Percentiles rank a stretch among this genome's conserved stretches.
Conservation (phyloP, 2,797 vertebrate species). For the Spea hammondii region DNA sequence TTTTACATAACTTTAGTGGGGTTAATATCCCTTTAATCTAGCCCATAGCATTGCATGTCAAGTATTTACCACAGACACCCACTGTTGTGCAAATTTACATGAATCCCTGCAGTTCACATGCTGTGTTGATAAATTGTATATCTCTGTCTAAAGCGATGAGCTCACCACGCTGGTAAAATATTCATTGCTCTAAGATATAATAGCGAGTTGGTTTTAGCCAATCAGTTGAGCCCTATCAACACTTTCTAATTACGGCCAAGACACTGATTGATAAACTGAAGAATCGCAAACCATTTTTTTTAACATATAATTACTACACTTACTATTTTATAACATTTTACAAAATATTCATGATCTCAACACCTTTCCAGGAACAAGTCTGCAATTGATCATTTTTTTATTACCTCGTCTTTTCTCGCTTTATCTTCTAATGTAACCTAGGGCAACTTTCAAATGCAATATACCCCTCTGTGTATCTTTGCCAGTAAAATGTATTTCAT, state of each 20-base stretch:
- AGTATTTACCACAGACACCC: neutral
- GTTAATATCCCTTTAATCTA: neutral
- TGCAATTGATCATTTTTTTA: constrained; percentile 24
- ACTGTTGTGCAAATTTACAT: neutral
- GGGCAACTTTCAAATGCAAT: constrained; percentile 27
- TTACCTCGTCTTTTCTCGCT: neutral
- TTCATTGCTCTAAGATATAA: constrained; percentile 13
- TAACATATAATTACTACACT: constrained; percentile 5
- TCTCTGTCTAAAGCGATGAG: neutral
- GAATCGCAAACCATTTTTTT: neutral
- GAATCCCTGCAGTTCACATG: neutral
- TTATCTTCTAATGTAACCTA: constrained; percentile 18
- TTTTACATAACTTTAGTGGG: too few species aligned
- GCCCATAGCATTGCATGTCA: neutral
- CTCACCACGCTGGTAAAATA: neutral
- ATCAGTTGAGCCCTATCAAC: neutral
- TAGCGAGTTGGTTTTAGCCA: neutral
- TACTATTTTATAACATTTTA: neutral
- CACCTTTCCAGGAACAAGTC: constrained; percentile 1
- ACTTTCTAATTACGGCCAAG: neutral
- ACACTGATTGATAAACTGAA: neutral
- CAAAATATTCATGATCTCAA: constrained; percentile 5
- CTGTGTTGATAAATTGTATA: neutral
- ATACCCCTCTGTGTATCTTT: constrained; percentile 19
- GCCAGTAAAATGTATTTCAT: constrained; percentile 28